phyloP scores from a whole-genome alignment of 1,140 invertebrate species.

The Cotesia glomerata region DNA sequence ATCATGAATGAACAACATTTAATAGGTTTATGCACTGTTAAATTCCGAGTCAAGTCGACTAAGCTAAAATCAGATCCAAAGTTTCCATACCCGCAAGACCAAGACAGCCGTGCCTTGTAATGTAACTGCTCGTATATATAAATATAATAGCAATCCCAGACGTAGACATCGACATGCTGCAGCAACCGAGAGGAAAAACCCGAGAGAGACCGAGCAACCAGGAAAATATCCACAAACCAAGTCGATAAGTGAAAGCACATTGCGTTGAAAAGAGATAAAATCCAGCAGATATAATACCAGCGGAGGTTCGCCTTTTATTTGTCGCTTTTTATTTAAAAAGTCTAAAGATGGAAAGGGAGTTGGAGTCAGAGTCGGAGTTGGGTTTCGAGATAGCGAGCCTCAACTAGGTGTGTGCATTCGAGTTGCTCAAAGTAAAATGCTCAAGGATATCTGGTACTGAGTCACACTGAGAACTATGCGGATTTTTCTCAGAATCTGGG shows the following conservation, averaged over 20 bases:
- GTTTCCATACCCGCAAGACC: too few species aligned
- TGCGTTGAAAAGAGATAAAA: not conserved
- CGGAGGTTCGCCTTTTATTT: not conserved
- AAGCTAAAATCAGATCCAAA: not conserved
- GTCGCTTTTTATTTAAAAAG: too few species aligned
- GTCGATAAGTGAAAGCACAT: not conserved
- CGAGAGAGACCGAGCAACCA: not conserved
- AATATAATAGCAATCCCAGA: not conserved
- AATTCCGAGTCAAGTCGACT: slow-evolving; percentile 5
- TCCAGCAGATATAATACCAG: not conserved
- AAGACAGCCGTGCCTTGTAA: too few species aligned
- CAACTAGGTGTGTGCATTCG: slow-evolving; percentile 16
- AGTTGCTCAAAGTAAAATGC: slow-evolving; percentile 39
- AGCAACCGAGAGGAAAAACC: not conserved
- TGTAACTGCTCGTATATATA: not conserved
- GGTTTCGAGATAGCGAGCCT: slow-evolving; percentile 11
- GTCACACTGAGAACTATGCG: slow-evolving; percentile 40
- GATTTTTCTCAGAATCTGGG: slow-evolving; percentile 43
- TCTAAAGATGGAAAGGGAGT: slow-evolving; percentile 12
- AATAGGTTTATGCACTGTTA: slow-evolving; percentile 32
- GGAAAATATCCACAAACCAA: not conserved
- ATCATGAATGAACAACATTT: slow-evolving; percentile 46
- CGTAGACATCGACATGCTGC: too few species aligned
- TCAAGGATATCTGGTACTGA: slow-evolving; percentile 53
- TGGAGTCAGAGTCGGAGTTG: not conserved